phyloP scores from a whole-genome alignment of 2,888 invertebrate genomes.

The Argyresthia albistria region DNA sequence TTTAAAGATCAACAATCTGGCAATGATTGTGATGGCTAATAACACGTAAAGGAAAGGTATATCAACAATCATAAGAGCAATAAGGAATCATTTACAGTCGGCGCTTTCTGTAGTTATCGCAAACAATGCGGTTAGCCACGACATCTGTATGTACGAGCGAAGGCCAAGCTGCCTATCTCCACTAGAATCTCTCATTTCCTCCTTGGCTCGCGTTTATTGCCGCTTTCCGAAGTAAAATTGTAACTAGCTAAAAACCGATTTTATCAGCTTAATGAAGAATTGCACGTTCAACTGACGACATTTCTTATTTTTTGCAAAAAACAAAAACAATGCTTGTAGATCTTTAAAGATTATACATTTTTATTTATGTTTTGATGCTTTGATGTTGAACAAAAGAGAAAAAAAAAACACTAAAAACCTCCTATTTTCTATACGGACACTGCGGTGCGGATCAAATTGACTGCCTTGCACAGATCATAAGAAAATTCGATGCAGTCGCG shows the following conservation, averaged over 20 bases:
- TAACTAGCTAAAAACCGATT: not conserved
- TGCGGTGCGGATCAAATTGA: not conserved
- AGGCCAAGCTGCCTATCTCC: not conserved
- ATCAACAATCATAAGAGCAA: not conserved
- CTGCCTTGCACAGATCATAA: not conserved
- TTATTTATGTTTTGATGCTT: not conserved
- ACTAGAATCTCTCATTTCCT: not conserved
- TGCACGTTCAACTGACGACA: too few relatives aligned
- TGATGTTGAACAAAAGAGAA: slow-evolving; percentile 6
- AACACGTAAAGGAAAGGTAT: too few relatives aligned
- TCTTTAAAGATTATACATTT: too few relatives aligned
- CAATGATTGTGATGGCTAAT: too few relatives aligned
- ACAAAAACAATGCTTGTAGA: too few relatives aligned
- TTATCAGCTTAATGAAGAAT: too few relatives aligned
- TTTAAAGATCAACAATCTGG: too few relatives aligned
- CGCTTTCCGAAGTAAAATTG: not conserved
- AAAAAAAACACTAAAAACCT: not conserved
- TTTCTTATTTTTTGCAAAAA: too few relatives aligned
- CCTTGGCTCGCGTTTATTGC: too few relatives aligned
- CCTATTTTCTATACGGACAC: not conserved
- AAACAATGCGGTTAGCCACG: slow-evolving; percentile 1
- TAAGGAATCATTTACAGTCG: slow-evolving; percentile 5
- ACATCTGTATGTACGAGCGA: not conserved
- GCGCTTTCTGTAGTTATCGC: not conserved
- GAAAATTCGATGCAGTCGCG: not conserved